Base-by-base conservation (phyloP, 2,888 invertebrate species). In the Ormyrus thymus region DNA sequence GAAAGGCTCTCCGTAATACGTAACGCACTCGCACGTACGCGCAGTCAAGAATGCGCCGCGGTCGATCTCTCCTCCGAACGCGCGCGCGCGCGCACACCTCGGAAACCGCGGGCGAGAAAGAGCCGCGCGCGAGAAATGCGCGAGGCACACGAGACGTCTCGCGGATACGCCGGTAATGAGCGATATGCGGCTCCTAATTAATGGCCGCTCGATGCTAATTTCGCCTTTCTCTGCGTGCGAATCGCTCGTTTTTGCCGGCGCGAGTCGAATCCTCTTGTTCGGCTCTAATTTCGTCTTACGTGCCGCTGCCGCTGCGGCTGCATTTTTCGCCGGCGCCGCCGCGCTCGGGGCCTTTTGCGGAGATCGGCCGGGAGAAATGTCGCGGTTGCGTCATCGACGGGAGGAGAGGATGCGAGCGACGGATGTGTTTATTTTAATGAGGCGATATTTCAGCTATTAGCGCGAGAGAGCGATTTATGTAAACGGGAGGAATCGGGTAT, bases 131-230 rank as follows among this genome's bases (percentile, higher is more conserved):
- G 59, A 65, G 53, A 51, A 46, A 72, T 55, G 13, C 50, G 46
- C n/a, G 11, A 11, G 56, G 1, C 29, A 29, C 29, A 1, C 29
- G 29, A 2, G 51, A 51, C 50, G 65, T 56, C 46, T 61, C 29
- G 55, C 29, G 9, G n/a, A 50, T 7, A 10, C 7, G 51, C n/a
- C 53, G 69, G 50, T 74, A 74, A 76, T 70, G 77, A 77, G 68
- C 48, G 66, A 72, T 73, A 68, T 64, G 48, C 73, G n/a, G n/a
- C 53, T 61, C 4, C 65, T 72, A 78, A 72, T 72, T 68, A 76
- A 76, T 68, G 70, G 50, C 29, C 59, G 56, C 13, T 7, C 68
- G 56, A 64, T 75, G 74, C 58, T 70, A 70, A 75, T 79, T 81
- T 76, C 64, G 64, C 55, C 56, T 65, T 59, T 66, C 64, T 55